These are phyloP conservation scores for Sebastes oblongus DNA, from an alignment of 2,797 vertebrate genomes.

Conservation along the genomic window DNA sequence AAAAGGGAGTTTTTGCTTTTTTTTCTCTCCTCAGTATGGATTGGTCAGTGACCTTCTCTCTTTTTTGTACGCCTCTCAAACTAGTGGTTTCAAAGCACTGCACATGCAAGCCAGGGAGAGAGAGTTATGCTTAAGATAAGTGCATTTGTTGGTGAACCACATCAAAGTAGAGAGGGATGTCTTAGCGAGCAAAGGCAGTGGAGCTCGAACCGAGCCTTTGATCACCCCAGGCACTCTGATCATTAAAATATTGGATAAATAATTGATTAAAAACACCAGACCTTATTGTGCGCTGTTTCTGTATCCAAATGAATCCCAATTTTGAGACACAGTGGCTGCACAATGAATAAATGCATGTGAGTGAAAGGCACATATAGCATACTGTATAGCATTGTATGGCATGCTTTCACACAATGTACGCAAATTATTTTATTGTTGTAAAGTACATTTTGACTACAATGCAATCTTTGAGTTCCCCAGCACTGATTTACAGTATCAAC, in stretches of 20 bases:
- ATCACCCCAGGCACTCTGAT: conserved; percentile 85
- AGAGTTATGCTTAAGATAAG: conserved; percentile 79
- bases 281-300: conserved; percentile 81
- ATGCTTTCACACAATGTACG: background rate
- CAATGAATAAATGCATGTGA: conserved; percentile 43
- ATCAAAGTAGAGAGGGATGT: conserved; percentile 82
- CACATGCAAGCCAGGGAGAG: conserved; percentile 67
- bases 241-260: conserved; percentile 89
- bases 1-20: conserved; percentile 15
- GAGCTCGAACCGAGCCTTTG: conserved; percentile 81
- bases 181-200: conserved; percentile 80
- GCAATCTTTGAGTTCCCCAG: conserved; percentile 1
- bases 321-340: conserved; percentile 51
- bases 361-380: background rate
- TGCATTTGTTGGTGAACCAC: conserved; percentile 84
- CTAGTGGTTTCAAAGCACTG: conserved; percentile 68
- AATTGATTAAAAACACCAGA: conserved; percentile 87
- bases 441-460: conserved; percentile 10
- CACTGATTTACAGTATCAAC: conserved; percentile 23
- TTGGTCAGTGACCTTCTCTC: conserved; percentile 70
- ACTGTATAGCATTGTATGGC: background rate
- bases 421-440: conserved; percentile 15
- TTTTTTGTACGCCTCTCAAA: conserved; percentile 52
- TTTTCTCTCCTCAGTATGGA: conserved; percentile 16
- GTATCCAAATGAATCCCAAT: conserved; percentile 73